Evolutionary conservation across 2,888 invertebrate genomes (phyloP), one percentile per base, ranked within the genome.

Genomic region (Harpalus rufipes): DNA sequence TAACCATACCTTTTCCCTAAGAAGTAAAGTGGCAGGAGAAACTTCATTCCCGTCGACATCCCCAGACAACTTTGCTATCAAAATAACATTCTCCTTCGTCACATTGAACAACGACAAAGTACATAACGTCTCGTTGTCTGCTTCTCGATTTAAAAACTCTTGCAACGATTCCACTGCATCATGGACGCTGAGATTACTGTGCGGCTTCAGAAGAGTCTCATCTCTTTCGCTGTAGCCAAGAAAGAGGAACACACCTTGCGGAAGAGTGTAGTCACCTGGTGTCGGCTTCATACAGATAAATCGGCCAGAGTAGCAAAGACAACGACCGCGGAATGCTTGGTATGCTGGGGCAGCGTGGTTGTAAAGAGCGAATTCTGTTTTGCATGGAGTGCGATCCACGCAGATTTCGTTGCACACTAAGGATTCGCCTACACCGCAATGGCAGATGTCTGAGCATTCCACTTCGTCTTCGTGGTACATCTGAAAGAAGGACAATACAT

Each of bases 231-330:
- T 97, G 92, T 97, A 97, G 85, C 97, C 97, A 85, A 97, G 94
- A 90, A 97, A 95, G 87, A 97, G 93, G 91, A 96, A 97, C 58
- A 97, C 95, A 56, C 97, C 97, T 91, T 96, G 96, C 84, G 95
- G 95, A 86, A 96, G 92, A 89, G 93, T 94, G 91, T 96, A 96
- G 89, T 96, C 94, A 87, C 94, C 94, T 86, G 94, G 94, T 86
- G 94, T 93, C 84, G 97, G 97, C 89, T 97, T 94, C 96, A 97
- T 97, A 92, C 97, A 97, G 92, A 97, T 97, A 91, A 97, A 97
- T 86, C 96, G 95, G 51, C 97, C 97, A 21, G 97, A 97, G 92
- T 97, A 97, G 92, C 97, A 97, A 88, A 97, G 94, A 91, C 97
- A 97, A 85, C 96, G 94, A 59, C 97, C 97, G 59, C 97, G 93